Evolutionary conservation across 1,140 invertebrate genomes (phyloP), one percentile per base, ranked within the genome.

Genomic region (Coboldia fuscipes): DNA sequence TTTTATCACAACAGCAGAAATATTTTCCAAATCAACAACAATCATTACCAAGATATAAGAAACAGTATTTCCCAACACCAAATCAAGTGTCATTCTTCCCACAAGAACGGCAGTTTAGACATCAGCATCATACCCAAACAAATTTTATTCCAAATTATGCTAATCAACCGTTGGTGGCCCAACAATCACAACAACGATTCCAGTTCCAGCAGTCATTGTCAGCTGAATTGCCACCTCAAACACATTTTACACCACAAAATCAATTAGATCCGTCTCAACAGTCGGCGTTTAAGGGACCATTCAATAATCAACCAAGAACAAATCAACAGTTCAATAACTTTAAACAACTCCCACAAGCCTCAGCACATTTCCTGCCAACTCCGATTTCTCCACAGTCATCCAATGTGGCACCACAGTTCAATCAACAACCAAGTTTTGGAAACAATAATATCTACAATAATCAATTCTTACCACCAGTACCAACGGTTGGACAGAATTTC

Each of bases 61-160:
- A 16, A 36, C 16, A 30, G 21, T 17, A 33, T 37, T 24, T 28
- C 14, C 10, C 30, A 36, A 26, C 33, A 10, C 10, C 14, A 14
- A 7, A 29, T 33, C 22, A 38, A 33, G 19, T 33, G 12, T 5
- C 33, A 35, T 28, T 13, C 30, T 13, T 14, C 33, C 37, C 20
- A 37, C 20, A 14, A 17, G 9, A 33, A 29, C 21, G 24, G 33
- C 14, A 33, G 24, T 4, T 30, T 32, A 20, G 27, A 19, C 9
- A 42, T 16, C 51, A 54, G 37, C 50, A 55, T 33, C 52, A 52
- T 31, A 56, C 52, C 1, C 52, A 56, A 42, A 56, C 53, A 1
- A 45, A 41, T 36, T 56, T 56, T 27, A 48, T 42, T 20, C 53
- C 51, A 21, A 45, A 42, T 34, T 46, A 39, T 34, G 27, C 22